phyloP scores from a whole-genome alignment of 2,797 vertebrate genomes.

The Myotis findleyi region DNA sequence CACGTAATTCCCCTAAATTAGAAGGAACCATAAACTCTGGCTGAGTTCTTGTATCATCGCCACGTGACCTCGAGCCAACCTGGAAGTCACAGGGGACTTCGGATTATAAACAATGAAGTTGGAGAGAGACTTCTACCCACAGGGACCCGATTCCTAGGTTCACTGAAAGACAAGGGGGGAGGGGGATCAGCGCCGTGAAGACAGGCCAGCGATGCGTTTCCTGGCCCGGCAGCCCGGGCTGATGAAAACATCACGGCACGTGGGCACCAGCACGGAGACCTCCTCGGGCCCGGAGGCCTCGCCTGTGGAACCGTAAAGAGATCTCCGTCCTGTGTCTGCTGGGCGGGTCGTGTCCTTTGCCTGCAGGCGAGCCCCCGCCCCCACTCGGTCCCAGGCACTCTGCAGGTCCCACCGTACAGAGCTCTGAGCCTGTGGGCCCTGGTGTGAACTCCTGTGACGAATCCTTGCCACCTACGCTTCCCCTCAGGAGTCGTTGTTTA shows the following conservation, averaged over 20 bases:
- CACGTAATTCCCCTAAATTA: constrained; percentile 62
- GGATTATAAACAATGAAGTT: constrained; percentile 63
- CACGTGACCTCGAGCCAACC: constrained; percentile 54
- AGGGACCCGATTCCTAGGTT: constrained; percentile 1
- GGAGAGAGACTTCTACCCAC: not conserved
- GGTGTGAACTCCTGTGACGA: constrained; percentile 89
- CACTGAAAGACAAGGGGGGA: not conserved
- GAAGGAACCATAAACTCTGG: constrained; percentile 21
- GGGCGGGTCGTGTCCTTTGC: constrained; percentile 69
- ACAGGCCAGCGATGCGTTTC: constrained; percentile 60
- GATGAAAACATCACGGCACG: constrained; percentile 71
- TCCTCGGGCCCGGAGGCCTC: constrained; percentile 26
- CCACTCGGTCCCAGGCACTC: constrained; percentile 81
- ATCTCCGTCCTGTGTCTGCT: constrained; percentile 78
- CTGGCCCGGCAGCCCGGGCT: constrained; percentile 43
- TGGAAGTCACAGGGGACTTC: constrained; percentile 66
- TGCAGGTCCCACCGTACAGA: constrained; percentile 74
- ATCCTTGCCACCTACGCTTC: constrained; percentile 88
- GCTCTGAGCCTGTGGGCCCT: constrained; percentile 84
- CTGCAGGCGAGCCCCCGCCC: constrained; percentile 41
- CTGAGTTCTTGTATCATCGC: constrained; percentile 16
- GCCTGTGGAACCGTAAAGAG: constrained; percentile 57
- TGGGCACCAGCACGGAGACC: constrained; percentile 45
- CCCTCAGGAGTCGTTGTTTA: constrained; percentile 88
- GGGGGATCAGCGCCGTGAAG: not conserved